These are phyloP conservation scores for Mylabris sibirica DNA, from an alignment of 2,888 invertebrate genomes.

Conservation along the genomic window DNA sequence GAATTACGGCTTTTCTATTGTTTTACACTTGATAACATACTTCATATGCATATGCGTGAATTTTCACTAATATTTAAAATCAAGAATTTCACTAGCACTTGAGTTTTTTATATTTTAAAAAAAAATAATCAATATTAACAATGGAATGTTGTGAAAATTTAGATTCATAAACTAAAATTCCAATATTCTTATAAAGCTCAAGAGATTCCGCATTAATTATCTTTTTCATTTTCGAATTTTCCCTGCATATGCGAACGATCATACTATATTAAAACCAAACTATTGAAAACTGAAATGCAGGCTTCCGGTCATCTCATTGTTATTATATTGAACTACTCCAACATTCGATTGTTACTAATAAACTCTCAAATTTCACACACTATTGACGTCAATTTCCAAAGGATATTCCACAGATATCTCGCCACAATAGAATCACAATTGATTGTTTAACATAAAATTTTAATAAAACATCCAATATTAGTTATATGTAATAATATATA, in stretches of 20 bases:
- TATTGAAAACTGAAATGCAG: neutral
- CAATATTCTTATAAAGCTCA: neutral
- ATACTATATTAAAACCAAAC: neutral
- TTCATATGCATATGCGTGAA: constrained; percentile 50
- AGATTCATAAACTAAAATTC: neutral
- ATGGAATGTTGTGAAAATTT: neutral
- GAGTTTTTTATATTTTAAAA: neutral
- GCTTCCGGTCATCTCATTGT: neutral
- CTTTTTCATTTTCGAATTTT: neutral
- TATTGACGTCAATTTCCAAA: neutral
- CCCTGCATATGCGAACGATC: neutral
- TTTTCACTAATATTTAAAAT: constrained; percentile 40
- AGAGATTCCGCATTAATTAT: neutral
- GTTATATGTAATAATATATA: constrained; percentile 23
- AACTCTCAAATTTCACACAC: neutral
- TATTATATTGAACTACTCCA: neutral
- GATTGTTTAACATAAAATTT: neutral
- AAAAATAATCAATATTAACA: neutral
- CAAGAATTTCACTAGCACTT: constrained; percentile 27
- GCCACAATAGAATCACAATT: neutral
- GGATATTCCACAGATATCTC: neutral
- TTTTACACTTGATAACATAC: constrained; percentile 53
- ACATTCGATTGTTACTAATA: neutral
- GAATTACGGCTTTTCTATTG: constrained; percentile 59
- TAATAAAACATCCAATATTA: neutral